Conservation (phyloP, 2,797 vertebrate genomes). For the Gallinago stenura region DNA sequence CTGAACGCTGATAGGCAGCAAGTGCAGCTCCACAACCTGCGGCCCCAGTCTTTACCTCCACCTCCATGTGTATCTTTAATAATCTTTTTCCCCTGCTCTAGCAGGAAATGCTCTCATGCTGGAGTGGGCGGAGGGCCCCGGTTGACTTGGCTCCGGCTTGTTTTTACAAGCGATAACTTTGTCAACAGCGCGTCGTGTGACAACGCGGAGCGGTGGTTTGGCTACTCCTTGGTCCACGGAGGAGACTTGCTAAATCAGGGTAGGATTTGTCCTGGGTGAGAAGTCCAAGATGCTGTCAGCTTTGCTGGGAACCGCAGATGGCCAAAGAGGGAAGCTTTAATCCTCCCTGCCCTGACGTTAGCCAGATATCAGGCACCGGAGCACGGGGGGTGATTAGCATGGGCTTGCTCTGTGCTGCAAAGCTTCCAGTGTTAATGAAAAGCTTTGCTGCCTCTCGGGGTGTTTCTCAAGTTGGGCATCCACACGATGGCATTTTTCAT, state of each 20-base stretch:
- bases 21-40: background rate
- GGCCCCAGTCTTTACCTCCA: background rate
- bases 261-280: conserved; percentile 47
- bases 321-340: background rate
- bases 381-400: too few species aligned
- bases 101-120: conserved; percentile 12
- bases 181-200: background rate
- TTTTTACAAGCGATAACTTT: conserved; percentile 18
- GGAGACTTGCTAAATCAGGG: background rate
- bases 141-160: background rate
- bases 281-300: conserved; percentile 48
- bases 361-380: background rate
- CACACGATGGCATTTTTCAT: too few species aligned
- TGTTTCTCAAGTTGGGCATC: too few species aligned
- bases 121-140: background rate
- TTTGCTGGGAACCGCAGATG: background rate
- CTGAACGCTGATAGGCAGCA: accelerated
- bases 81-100: background rate
- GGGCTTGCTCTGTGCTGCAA: too few species aligned
- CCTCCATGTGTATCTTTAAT: background rate
- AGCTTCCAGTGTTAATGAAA: too few species aligned
- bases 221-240: background rate
- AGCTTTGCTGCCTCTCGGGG: too few species aligned
- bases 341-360: background rate
- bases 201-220: background rate